Evolutionary conservation across 1,140 invertebrate species (phyloP), one percentile per base, ranked within the genome.

Genomic region (Drosophila ananassae): DNA sequence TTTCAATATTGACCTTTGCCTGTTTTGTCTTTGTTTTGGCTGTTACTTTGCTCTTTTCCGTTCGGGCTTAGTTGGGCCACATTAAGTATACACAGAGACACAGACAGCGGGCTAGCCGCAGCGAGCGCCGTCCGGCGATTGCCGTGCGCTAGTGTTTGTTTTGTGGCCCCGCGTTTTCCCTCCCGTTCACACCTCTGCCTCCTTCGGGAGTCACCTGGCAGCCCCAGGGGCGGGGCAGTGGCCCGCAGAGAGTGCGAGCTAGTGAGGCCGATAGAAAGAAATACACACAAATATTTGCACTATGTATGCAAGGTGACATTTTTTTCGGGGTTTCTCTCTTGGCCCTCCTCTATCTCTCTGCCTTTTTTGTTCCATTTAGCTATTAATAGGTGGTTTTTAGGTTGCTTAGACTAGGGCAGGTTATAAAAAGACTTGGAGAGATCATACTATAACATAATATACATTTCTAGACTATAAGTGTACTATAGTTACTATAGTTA

Each of bases 1-100:
- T 89, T 87, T 69, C 83, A 89, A 89, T 87, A 79, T 87, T 87
- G 83, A 87, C 83, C 83, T 87, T 89, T 89, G 72, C 57, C 57
- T 68, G 77, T 71, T 82, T 73, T 61, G 75, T 63, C 69, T 82
- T 72, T 83, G 56, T 56, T 71, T 56, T 71, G 46, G 57, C 59
- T 53, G 55, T 47, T 73, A 61, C 51, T 74, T 74, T 71, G 51
- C 57, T 61, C 59, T 62, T 80, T 73, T 62, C 62, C 44, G 21
- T 50, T 71, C 48, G 13, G 69, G 67, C 83, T 79, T 82, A 79
- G 78, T 64, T 78, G 55, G 57, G 83, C 68, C 52, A 60, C 78
- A 82, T 89, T 84, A 84, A 79, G 67, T 82, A 82, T 64, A 84
- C 59, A 85, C 52, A 81, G 24, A 48, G 8, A 34, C 39, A 24